phyloP scores from a whole-genome alignment of 2,888 invertebrate genomes.

The Axea sp. region DNA sequence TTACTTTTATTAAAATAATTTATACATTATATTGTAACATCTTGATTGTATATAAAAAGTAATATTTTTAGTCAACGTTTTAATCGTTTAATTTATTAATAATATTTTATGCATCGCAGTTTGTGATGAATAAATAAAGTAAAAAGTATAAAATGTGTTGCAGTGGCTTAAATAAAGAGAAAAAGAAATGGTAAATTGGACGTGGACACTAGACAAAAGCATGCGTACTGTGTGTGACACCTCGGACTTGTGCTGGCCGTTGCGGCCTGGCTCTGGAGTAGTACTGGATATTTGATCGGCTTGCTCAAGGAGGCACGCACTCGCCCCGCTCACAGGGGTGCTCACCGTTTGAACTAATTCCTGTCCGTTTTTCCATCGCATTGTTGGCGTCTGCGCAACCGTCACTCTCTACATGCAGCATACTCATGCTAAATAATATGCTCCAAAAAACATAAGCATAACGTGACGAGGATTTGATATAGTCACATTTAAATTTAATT shows the following conservation, averaged over 20 bases:
- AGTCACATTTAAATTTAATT: not conserved
- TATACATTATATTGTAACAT: too few species aligned
- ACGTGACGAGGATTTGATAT: slow-evolving; percentile 62
- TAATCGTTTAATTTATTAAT: too few species aligned
- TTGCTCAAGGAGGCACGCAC: slow-evolving; percentile 75
- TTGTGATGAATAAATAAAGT: too few species aligned
- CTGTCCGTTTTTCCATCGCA: slow-evolving; percentile 77
- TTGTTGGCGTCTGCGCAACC: slow-evolving; percentile 71
- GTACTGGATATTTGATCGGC: slow-evolving; percentile 75
- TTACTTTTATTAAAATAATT: too few species aligned
- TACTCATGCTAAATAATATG: slow-evolving; percentile 77
- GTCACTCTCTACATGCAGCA: slow-evolving; percentile 78
- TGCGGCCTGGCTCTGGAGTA: slow-evolving; percentile 74
- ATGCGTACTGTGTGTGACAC: slow-evolving; percentile 77
- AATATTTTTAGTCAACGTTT: too few species aligned
- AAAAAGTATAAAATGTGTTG: not conserved
- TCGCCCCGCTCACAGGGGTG: slow-evolving; percentile 74
- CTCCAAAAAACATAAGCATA: slow-evolving; percentile 71
- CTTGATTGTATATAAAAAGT: too few species aligned
- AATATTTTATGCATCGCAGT: too few species aligned
- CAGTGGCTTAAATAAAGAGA: not conserved
- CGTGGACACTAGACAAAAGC: slow-evolving; percentile 71
- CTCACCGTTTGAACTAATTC: slow-evolving; percentile 75
- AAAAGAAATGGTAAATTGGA: slow-evolving; percentile 4
- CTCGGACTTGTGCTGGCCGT: slow-evolving; percentile 71